These are phyloP conservation scores for Chloropsis hardwickii DNA, from an alignment of 2,113 vertebrate species.

Conservation along the genomic window DNA sequence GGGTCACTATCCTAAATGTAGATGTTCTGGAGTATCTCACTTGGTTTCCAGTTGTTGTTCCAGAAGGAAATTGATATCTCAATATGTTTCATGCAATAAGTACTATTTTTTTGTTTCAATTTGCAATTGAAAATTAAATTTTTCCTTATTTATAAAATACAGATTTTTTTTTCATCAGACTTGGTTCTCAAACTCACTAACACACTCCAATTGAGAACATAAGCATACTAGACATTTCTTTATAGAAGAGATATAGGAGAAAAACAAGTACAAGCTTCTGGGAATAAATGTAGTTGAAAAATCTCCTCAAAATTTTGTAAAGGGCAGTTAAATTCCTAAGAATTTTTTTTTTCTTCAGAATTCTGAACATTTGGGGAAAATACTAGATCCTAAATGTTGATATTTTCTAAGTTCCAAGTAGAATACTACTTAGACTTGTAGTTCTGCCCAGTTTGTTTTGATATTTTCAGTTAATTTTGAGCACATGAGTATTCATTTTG, in stretches of 20 bases:
- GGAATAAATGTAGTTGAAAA: not conserved
- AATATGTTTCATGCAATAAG: not conserved
- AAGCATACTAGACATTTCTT: not conserved
- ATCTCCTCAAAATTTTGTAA: not conserved
- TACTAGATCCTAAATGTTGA: not conserved
- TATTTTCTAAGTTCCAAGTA: not conserved
- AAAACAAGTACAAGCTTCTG: not conserved
- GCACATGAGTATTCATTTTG: not conserved
- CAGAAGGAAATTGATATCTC: not conserved
- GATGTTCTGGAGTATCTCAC: not conserved
- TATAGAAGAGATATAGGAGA: not conserved
- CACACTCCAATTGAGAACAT: accelerated
- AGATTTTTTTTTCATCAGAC: not conserved
- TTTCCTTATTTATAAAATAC: not conserved
- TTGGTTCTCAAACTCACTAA: not conserved
- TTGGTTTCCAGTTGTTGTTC: not conserved
- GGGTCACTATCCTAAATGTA: not conserved
- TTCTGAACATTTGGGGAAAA: not conserved
- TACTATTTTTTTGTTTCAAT: not conserved
- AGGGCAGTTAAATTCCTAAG: not conserved
- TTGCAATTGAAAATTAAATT: not conserved
- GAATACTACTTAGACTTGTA: not conserved
- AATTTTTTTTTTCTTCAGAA: not conserved
- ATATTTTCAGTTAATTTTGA: not conserved
- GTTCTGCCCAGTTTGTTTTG: not conserved